Evolutionary conservation across 2,113 vertebrate species (phyloP).

Genomic region (Grantiella picta): DNA sequence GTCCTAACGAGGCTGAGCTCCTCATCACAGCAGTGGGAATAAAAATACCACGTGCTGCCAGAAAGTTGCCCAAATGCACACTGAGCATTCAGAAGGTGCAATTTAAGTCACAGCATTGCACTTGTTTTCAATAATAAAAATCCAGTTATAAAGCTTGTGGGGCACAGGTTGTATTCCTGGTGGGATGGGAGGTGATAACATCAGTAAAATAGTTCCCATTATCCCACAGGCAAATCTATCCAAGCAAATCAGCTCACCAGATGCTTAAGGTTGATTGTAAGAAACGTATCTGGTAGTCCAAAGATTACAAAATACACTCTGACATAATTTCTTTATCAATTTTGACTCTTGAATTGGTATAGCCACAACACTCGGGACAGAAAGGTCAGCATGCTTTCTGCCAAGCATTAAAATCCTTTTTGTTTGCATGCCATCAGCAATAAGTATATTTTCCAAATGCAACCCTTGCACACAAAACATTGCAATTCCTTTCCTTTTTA

Average conservation of each 20-base stretch:
- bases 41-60: not conserved
- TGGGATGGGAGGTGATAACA: not conserved
- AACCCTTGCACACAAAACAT: not conserved
- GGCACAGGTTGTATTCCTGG: not conserved
- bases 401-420: not conserved
- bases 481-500: not conserved
- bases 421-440: not conserved
- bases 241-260: not conserved
- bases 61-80: not conserved
- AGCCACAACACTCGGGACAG: not conserved
- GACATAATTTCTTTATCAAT: not conserved
- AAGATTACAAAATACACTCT: not conserved
- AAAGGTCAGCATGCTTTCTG: not conserved
- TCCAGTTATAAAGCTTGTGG: rapidly evolving
- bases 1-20: not conserved
- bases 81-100: not conserved
- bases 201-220: not conserved
- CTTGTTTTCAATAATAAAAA: not conserved
- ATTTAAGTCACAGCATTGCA: not conserved
- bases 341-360: not conserved
- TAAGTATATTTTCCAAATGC: not conserved
- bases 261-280: not conserved
- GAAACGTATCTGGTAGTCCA: not conserved
- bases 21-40: not conserved
- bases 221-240: not conserved